Evolutionary conservation across 1,140 invertebrate species (phyloP).

Genomic region (Mizuhopecten yessoensis): DNA sequence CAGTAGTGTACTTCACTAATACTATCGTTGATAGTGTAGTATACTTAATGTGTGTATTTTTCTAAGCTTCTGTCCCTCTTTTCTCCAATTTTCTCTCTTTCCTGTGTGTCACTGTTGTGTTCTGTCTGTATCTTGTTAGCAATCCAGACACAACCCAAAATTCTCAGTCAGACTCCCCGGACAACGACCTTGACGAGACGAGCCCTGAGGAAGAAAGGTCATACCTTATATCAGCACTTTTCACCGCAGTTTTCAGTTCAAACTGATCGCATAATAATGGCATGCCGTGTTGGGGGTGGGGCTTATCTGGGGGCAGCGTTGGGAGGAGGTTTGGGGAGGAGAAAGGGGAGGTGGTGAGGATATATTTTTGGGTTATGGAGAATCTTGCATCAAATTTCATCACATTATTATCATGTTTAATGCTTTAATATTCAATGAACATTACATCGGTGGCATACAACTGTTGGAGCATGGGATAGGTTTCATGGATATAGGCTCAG

Average conservation of each 20-base stretch:
- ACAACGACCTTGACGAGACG: not conserved
- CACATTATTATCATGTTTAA: no score
- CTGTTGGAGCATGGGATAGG: no score
- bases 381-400: not conserved
- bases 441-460: no score
- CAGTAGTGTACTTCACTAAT: no score
- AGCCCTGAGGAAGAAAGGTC: slow-evolving; percentile 24
- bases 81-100: slow-evolving; percentile 2
- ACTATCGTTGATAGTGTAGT: not conserved
- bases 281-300: slow-evolving; percentile 5
- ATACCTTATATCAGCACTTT: not conserved
- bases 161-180: slow-evolving; percentile 22
- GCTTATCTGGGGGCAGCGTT: not conserved
- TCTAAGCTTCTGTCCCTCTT: not conserved
- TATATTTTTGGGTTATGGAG: not conserved
- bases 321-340: not conserved
- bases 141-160: not conserved
- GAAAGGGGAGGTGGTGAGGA: not conserved
- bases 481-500: no score
- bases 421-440: no score
- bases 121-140: slow-evolving; percentile 27
- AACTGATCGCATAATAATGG: not conserved
- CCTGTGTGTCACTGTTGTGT: slow-evolving; percentile 32
- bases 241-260: not conserved
- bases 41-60: slow-evolving; percentile 8